phyloP scores from a whole-genome alignment of 2,888 invertebrate genomes.

The Crocallis elinguaria region DNA sequence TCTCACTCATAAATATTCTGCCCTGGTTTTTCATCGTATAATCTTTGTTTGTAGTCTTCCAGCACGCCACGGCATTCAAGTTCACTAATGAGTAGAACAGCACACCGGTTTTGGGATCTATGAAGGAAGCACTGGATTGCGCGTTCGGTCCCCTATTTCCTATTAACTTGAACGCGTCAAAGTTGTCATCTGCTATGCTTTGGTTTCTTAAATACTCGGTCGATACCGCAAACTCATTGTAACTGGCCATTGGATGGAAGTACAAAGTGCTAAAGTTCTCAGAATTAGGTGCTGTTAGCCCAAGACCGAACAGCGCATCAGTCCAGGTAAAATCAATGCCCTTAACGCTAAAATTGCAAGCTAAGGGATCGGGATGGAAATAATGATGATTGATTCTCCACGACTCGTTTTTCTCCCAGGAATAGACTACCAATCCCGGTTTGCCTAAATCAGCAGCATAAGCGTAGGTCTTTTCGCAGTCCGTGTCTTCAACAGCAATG shows the following conservation, averaged over 20 bases:
- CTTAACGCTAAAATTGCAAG: conserved; percentile 89
- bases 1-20: conserved; percentile 88
- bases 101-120: conserved; percentile 89
- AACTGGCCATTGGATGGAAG: conserved; percentile 92
- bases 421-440: conserved; percentile 90
- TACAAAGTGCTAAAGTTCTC: conserved; percentile 89
- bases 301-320: conserved; percentile 91
- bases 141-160: conserved; percentile 89
- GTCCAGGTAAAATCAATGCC: conserved; percentile 90
- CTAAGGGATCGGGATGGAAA: conserved; percentile 89
- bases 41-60: conserved; percentile 88
- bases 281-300: conserved; percentile 86
- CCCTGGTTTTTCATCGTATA: conserved; percentile 90
- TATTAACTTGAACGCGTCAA: conserved; percentile 87
- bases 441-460: conserved; percentile 89
- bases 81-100: conserved; percentile 91
- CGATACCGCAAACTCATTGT: conserved; percentile 90
- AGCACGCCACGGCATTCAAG: conserved; percentile 91
- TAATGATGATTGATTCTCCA: conserved; percentile 90
- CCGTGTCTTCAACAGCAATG: conserved; percentile 90
- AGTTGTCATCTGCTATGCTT: conserved; percentile 81
- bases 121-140: conserved; percentile 89
- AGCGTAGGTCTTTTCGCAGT: conserved; percentile 89
- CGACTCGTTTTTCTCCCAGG: conserved; percentile 88
- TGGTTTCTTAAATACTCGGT: conserved; percentile 87